Base-by-base conservation (phyloP, 35 echinoderm and acorn worm genomes). In the Eucidaris tribuloides region DNA sequence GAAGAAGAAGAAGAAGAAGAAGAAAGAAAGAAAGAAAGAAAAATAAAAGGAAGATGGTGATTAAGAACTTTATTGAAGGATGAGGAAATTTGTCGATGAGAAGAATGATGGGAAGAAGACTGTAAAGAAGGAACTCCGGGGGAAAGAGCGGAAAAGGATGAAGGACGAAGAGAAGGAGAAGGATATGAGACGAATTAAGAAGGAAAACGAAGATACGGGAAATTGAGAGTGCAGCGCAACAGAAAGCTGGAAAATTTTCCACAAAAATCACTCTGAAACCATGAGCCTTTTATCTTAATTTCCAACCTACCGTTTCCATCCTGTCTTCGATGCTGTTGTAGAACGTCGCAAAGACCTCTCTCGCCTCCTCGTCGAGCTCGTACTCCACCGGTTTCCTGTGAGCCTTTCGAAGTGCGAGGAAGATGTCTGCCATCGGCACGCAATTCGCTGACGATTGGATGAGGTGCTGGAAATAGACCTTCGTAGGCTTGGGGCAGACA, bases 271-370 rank as follows among this genome's bases (percentile, higher is more conserved):
- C n/a, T n/a, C n/a, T n/a, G n/a, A n/a, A n/a, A n/a, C n/a, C n/a
- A n/a, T n/a, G n/a, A n/a, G n/a, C n/a, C n/a, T n/a, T n/a, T n/a
- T n/a, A n/a, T n/a, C n/a, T n/a, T n/a, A n/a, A n/a, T n/a, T n/a
- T n/a, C n/a, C n/a, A 1, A 78, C 52, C 37, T 28, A 80, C 77
- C 77, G 22, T 33, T 2, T 80, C 77, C 0, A 54, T 27, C 37
- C 46, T 7, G 9, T 80, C 77, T 58, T 80, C 77, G 23, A 80
- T 38, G 42, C 41, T 38, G n/a, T 80, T 58, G 29, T 80, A 80
- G n/a, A 17, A 80, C 6, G 44, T 35, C 4, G 23, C n/a, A 28
- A 80, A 80, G 24, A 38, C 44, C 5, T 27, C 45, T 13, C 54
- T 33, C 22, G 77, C 77, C 17, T 55, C 38, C 19, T 6, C 42